Percentiles rank a stretch among this genome's conserved stretches.
Evolutionary conservation across 1,140 invertebrate genomes (phyloP).

Genomic region (Drosophila ficusphila): DNA sequence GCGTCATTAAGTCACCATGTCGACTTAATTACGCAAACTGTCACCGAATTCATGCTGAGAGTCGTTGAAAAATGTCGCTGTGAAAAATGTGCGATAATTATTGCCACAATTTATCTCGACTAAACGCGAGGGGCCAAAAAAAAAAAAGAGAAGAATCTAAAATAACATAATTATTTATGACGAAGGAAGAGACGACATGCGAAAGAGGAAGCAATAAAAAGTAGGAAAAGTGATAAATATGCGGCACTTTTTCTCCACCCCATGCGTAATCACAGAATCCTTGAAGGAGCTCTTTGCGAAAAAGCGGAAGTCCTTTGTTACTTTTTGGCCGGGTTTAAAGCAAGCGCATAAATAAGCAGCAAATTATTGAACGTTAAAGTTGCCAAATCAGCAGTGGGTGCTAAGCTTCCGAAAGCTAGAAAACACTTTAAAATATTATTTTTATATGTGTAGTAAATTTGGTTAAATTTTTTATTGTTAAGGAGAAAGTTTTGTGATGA

Average conservation of each 20-base stretch:
- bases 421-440: neutral
- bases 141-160: conserved; percentile 44
- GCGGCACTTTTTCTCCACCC: conserved; percentile 15
- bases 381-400: conserved; percentile 61
- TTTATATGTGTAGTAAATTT: too few relatives aligned
- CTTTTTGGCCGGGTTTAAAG: conserved; percentile 32
- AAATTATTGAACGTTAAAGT: conserved; percentile 75
- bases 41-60: conserved; percentile 47
- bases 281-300: conserved; percentile 4
- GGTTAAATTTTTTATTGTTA: too few relatives aligned
- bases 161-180: conserved; percentile 82
- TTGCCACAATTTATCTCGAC: conserved; percentile 67
- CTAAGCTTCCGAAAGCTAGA: conserved; percentile 1
- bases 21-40: conserved; percentile 74
- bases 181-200: conserved; percentile 34
- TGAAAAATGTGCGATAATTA: conserved; percentile 78
- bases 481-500: too few relatives aligned
- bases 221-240: conserved; percentile 53
- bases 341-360: conserved; percentile 65
- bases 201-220: conserved; percentile 63
- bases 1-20: conserved; percentile 41
- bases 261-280: conserved; percentile 37
- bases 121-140: conserved; percentile 12
- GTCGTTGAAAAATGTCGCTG: conserved; percentile 68
- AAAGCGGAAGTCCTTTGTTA: conserved; percentile 65